phyloP scores from a whole-genome alignment of 2,888 invertebrate genomes.

The Subacronicta megacephala region DNA sequence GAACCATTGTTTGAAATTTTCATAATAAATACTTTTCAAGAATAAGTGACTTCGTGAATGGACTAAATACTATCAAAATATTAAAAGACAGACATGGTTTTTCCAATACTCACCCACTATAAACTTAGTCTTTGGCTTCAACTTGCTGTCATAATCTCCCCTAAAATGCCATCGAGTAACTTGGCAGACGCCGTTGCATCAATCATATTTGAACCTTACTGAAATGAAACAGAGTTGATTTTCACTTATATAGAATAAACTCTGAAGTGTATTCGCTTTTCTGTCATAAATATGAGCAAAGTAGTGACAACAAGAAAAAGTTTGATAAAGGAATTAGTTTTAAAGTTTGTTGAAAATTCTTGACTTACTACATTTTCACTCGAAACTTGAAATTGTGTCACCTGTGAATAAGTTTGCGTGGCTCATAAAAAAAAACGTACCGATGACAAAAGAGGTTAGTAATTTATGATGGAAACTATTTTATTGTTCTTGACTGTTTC shows the following conservation, averaged over 20 bases:
- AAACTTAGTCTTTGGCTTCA: constrained; percentile 39
- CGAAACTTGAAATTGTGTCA: constrained; percentile 2
- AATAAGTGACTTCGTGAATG: no score
- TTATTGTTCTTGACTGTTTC: no score
- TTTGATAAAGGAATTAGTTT: constrained; percentile 30
- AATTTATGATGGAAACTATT: no score
- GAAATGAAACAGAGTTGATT: not conserved
- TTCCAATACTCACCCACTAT: constrained; percentile 30
- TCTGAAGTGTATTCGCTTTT: constrained; percentile 28
- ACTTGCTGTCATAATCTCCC: constrained; percentile 47
- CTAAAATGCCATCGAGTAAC: constrained; percentile 43
- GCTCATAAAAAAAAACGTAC: constrained; percentile 6
- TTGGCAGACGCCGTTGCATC: constrained; percentile 5
- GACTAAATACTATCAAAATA: no score
- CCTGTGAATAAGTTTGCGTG: not conserved
- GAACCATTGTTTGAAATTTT: no score
- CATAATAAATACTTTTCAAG: no score
- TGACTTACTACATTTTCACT: constrained; percentile 10
- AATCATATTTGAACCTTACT: constrained; percentile 4
- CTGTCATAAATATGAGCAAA: constrained; percentile 43
- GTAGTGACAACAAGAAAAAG: constrained; percentile 29
- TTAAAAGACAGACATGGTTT: not conserved
- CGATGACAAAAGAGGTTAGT: not conserved
- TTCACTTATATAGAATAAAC: not conserved
- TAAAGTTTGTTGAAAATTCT: constrained; percentile 11